These are phyloP conservation scores for Aspidoscelis tigris DNA, from an alignment of 2,113 vertebrate species.

Conservation along the genomic window DNA sequence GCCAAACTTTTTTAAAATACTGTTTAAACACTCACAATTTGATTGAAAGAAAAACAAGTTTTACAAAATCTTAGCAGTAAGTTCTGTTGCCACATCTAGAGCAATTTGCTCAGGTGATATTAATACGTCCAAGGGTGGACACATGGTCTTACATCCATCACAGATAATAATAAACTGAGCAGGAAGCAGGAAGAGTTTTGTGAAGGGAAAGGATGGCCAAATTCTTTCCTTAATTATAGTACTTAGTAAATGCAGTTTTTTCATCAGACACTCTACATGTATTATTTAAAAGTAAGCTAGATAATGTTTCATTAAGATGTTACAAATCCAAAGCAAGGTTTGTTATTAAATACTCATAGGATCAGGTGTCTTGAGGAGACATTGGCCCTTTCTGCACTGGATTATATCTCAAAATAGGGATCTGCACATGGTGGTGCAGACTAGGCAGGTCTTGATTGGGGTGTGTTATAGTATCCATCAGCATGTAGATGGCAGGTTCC, in stretches of 20 bases:
- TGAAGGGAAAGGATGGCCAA: background rate
- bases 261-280: slow-evolving; percentile 33
- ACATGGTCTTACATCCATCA: background rate
- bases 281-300: background rate
- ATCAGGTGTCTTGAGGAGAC: too few relatives aligned
- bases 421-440: too few relatives aligned
- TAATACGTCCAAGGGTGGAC: background rate
- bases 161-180: background rate
- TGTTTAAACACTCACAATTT: background rate
- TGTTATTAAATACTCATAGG: too few relatives aligned
- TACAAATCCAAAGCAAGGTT: too few relatives aligned
- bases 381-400: too few relatives aligned
- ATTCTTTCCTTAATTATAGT: slow-evolving; percentile 24
- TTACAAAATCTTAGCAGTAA: background rate
- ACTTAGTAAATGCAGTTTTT: slow-evolving; percentile 17
- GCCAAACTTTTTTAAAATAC: background rate
- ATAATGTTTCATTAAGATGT: background rate
- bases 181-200: slow-evolving; percentile 12
- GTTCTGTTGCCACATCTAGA: background rate
- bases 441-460: too few relatives aligned
- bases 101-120: background rate
- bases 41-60: background rate
- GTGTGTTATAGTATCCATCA: too few relatives aligned
- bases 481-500: too few relatives aligned
- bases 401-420: too few relatives aligned